Evolutionary conservation across 1,140 invertebrate species (phyloP).

Genomic region (Geopemphigus sp.): DNA sequence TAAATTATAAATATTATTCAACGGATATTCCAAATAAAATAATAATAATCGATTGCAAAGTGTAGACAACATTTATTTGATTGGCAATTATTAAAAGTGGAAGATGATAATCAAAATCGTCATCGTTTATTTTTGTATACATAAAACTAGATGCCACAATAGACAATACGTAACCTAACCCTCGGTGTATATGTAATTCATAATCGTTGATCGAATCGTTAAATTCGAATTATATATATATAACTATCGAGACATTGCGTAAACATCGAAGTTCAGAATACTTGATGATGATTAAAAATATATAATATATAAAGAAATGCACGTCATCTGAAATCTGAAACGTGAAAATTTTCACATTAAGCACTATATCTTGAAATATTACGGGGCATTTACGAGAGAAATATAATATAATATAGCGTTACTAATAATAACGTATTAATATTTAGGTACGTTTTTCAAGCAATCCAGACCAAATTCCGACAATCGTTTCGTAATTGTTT

Average conservation of each 20-base stretch:
- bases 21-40: neutral
- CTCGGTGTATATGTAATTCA: too few relatives aligned
- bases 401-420: neutral
- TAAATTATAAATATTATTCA: neutral
- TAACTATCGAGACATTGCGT: too few relatives aligned
- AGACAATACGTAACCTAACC: neutral
- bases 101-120: slow-evolving; percentile 11
- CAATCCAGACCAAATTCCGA: slow-evolving; percentile 13
- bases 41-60: slow-evolving; percentile 15
- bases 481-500: neutral
- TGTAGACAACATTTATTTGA: neutral
- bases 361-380: neutral
- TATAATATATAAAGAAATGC: too few relatives aligned
- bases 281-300: too few relatives aligned
- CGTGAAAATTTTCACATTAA: neutral
- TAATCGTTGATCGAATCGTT: too few relatives aligned
- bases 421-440: too few relatives aligned
- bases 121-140: neutral
- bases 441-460: neutral
- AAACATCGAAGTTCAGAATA: too few relatives aligned
- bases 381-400: neutral
- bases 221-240: too few relatives aligned
- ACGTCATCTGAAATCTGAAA: neutral
- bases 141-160: too few relatives aligned
- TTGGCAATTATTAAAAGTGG: slow-evolving; percentile 3